Evolutionary conservation across 1,140 invertebrate species (phyloP), one percentile per base, ranked within the genome.

Genomic region (Aphidius gifuensis): DNA sequence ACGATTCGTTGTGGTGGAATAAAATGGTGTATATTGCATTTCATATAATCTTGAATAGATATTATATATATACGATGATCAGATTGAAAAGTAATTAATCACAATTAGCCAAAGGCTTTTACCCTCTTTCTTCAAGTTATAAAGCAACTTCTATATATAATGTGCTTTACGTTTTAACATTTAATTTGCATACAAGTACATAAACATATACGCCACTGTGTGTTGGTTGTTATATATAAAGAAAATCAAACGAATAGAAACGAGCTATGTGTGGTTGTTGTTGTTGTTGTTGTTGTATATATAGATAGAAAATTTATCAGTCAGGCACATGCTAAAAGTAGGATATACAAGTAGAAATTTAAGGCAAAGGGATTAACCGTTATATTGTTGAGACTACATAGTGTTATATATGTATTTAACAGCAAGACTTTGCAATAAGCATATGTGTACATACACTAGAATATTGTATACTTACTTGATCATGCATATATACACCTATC

Each of bases 81-180:
- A 43, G 53, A 64, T 64, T 64, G 64, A 64, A 68, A 69, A 67
- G 54, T 68, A 70, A 72, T 74, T 72, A 74, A 74, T 74, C 68
- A 72, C 69, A 74, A 74, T 74, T 72, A 71, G 69, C 64, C 64
- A 57, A 9, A 44, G 63, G 49, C 49, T 51, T 51, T 64, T 61
- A 61, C 16, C 50, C 9, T 51, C 9, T 62, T 65, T 51, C 61
- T 66, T 46, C 42, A 58, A 68, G 64, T 32, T 32, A 32, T 32
- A 32, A 32, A 3, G 23, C 23, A 32, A 32, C 4, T 32, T 32
- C 23, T 3, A 32, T 32, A 32, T 32, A 66, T 68, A 69, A 67
- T 70, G 69, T 69, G 65, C 67, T 65, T 68, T 70, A 74, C 70
- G 68, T 70, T 74, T 74, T 69, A 66, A 70, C 72, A 72, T 74